Evolutionary conservation across 2,113 vertebrate genomes (phyloP).

Genomic region (Ammodramus savannarum): DNA sequence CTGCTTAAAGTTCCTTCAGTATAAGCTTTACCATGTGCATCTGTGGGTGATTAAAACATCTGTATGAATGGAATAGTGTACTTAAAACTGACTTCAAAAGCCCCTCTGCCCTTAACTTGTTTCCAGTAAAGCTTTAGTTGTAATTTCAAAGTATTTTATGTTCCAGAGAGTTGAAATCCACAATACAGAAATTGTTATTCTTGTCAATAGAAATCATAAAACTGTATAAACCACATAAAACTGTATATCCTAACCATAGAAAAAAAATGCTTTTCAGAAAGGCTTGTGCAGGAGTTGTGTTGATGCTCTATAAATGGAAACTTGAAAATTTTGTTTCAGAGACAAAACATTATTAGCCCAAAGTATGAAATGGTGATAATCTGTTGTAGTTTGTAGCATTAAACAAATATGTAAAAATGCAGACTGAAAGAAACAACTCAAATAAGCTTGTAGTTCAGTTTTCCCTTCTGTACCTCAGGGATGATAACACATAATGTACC

Average conservation of each 20-base stretch:
- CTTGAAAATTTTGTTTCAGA: background rate
- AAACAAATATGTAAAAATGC: background rate
- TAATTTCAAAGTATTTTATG: slow-evolving; percentile 22
- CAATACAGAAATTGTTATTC: background rate
- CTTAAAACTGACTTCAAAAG: slow-evolving; percentile 26
- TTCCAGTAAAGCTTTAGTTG: slow-evolving; percentile 27
- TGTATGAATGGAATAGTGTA: slow-evolving; percentile 28
- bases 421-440: background rate
- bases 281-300: background rate
- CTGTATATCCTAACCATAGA: background rate
- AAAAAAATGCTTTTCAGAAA: background rate
- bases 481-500: background rate
- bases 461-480: background rate
- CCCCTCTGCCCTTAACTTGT: background rate
- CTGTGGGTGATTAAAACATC: slow-evolving; percentile 50
- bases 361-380: background rate
- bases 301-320: background rate
- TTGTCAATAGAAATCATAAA: background rate
- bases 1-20: background rate
- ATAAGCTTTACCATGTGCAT: slow-evolving; percentile 4
- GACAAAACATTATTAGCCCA: background rate
- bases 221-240: background rate
- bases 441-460: background rate
- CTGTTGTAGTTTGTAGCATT: background rate
- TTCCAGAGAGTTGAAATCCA: background rate